Evolutionary conservation across 2,888 invertebrate species (phyloP).

Genomic region (Caenorhabditis angaria): DNA sequence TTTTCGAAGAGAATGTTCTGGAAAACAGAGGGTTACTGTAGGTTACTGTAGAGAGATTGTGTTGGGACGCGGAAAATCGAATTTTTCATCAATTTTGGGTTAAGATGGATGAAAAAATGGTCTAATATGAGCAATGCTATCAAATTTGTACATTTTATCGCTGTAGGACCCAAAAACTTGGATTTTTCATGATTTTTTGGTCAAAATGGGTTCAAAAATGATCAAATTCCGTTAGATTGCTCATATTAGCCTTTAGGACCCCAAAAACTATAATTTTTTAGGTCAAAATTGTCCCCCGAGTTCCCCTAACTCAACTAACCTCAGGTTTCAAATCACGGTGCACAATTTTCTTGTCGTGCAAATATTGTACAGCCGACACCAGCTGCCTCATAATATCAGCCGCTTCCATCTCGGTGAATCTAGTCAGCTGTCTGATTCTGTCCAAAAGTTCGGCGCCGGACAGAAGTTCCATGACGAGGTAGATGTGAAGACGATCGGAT

Average conservation of each 20-base stretch:
- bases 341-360: conserved; percentile 86
- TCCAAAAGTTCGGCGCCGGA: conserved; percentile 49
- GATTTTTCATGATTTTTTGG: too few relatives aligned
- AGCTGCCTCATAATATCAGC: conserved; percentile 83
- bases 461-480: conserved; percentile 87
- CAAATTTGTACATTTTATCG: too few relatives aligned
- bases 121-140: too few relatives aligned
- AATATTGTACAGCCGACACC: conserved; percentile 84
- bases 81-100: too few relatives aligned
- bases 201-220: too few relatives aligned
- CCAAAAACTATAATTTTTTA: too few relatives aligned
- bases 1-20: conserved; percentile 81
- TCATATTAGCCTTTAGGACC: too few relatives aligned
- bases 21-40: too few relatives aligned
- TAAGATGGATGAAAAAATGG: too few relatives aligned
- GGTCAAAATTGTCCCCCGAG: background rate
- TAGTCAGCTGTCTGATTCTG: conserved; percentile 78
- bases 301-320: conserved; percentile 74
- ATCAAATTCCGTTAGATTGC: too few relatives aligned
- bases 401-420: conserved; percentile 83
- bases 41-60: background rate
- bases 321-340: conserved; percentile 95
- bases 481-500: conserved; percentile 81
- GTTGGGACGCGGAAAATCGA: conserved; percentile 81
- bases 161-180: too few relatives aligned